phyloP scores from a whole-genome alignment of 2,888 invertebrate species.

The Cantharis lateralis region DNA sequence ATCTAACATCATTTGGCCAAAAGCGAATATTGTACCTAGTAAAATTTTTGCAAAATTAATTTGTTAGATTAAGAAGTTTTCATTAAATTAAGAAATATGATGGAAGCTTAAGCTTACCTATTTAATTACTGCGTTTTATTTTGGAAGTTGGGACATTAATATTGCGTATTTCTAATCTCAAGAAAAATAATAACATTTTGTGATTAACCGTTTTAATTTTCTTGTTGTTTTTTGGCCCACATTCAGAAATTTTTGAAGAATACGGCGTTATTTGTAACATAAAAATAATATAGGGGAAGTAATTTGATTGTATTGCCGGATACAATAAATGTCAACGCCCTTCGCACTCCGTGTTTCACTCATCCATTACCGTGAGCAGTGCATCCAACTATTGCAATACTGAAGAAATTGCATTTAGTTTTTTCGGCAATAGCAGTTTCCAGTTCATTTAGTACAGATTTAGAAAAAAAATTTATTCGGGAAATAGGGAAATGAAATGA shows the following conservation, averaged over 20 bases:
- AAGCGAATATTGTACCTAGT: not conserved
- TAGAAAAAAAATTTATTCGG: not conserved
- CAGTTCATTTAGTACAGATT: not conserved
- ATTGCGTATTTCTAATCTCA: not conserved
- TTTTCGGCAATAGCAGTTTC: not conserved
- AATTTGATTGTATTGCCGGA: not conserved
- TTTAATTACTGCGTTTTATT: not conserved
- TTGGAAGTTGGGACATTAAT: not conserved
- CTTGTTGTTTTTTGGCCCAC: not conserved
- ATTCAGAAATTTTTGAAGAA: not conserved
- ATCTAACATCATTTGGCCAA: not conserved
- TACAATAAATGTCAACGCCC: conserved; percentile 17
- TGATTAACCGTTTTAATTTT: not conserved
- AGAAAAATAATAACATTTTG: not conserved
- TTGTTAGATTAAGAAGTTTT: not conserved
- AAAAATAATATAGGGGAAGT: not conserved
- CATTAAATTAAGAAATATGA: not conserved
- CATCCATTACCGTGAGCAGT: not conserved
- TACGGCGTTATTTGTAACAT: not conserved
- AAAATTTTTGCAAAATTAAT: not conserved
- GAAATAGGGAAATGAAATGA: not conserved
- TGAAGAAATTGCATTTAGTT: not conserved
- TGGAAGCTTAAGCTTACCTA: not conserved
- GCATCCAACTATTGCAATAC: not conserved
- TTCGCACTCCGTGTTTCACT: conserved; percentile 20